Percentiles rank a stretch among this genome's conserved stretches.
Conservation (phyloP, 1,140 invertebrate species). For the Drosophila mojavensis region DNA sequence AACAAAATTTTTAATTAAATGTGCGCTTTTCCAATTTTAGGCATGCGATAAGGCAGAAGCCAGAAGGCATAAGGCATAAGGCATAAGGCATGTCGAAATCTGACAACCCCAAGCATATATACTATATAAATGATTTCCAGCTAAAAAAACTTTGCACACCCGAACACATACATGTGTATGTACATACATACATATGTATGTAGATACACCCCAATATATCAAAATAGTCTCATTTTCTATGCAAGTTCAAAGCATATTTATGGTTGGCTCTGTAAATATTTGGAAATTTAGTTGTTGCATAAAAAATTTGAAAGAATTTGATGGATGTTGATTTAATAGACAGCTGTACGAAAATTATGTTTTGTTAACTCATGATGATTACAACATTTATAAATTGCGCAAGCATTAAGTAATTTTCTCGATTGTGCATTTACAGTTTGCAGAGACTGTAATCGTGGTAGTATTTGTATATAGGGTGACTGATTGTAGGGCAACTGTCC, state of each 20-base stretch:
- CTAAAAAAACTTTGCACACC: constrained; percentile 11
- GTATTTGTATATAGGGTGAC: too few species aligned
- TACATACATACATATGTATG: background rate
- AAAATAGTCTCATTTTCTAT: constrained; percentile 23
- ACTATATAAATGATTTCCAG: background rate
- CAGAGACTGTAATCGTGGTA: too few species aligned
- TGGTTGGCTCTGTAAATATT: constrained; percentile 41
- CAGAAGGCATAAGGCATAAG: too few species aligned
- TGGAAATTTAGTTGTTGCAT: constrained; percentile 43
- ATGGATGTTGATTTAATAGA: constrained; percentile 40
- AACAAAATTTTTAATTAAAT: constrained; percentile 70
- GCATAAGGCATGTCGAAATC: constrained; percentile 31
- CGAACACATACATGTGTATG: background rate
- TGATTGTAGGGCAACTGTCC: too few species aligned
- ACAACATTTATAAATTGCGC: constrained; percentile 24
- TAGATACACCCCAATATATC: constrained; percentile 28
- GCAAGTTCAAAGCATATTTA: constrained; percentile 52
- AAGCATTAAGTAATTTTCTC: background rate
- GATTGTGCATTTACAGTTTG: too few species aligned
- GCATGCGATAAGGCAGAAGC: constrained; percentile 49
- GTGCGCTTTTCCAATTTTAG: constrained; percentile 55
- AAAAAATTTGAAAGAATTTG: constrained; percentile 32
- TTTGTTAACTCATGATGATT: constrained; percentile 16
- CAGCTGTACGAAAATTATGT: constrained; percentile 39
- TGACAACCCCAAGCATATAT: constrained; percentile 15